A percentile compares a stretch with the other conserved stretches of the same genome.
Conservation (phyloP, 2,888 invertebrate genomes). For the Eurytoma californica region DNA sequence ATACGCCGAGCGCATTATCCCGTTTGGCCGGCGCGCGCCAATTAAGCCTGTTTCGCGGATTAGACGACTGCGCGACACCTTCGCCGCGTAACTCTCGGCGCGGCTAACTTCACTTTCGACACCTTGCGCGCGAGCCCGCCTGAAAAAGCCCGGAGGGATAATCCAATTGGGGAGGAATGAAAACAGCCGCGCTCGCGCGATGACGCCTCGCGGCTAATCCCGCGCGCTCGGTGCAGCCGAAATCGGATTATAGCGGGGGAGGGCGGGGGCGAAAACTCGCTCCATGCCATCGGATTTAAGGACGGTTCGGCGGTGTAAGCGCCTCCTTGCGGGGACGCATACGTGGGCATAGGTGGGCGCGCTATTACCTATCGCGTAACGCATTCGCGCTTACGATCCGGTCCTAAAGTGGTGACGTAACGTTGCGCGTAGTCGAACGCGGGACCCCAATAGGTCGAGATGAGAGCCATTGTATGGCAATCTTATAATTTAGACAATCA, state of each 20-base stretch:
- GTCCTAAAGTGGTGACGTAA: conserved; percentile 75
- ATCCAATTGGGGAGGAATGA: conserved; percentile 30
- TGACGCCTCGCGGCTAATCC: conserved; percentile 15
- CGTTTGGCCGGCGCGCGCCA: conserved; percentile 64
- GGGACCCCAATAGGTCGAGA: conserved; percentile 75
- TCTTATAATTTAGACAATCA: conserved; percentile 76
- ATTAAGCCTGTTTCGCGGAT: conserved; percentile 72
- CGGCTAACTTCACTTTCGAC: conserved; percentile 16
- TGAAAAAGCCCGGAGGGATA: conserved; percentile 32
- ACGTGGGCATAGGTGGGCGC: conserved; percentile 49
- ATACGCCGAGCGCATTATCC: conserved; percentile 67
- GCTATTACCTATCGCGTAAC: conserved; percentile 62
- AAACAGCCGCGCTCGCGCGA: conserved; percentile 1
- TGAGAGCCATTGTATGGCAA: conserved; percentile 76
- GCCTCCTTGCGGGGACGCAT: conserved; percentile 4
- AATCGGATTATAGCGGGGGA: conserved; percentile 32
- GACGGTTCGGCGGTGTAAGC: background rate
- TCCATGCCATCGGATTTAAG: conserved; percentile 4
- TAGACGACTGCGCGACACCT: conserved; percentile 45
- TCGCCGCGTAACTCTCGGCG: conserved; percentile 35
- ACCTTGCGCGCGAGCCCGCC: background rate
- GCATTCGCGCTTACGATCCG: conserved; percentile 69
- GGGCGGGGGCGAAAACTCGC: background rate
- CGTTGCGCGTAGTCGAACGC: conserved; percentile 63
- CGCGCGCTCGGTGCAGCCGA: background rate